A percentile compares a stretch with the other conserved stretches of the same genome.
These are phyloP conservation scores for Alloplasta piceator DNA, from an alignment of 2,888 invertebrate genomes.

Conservation along the genomic window DNA sequence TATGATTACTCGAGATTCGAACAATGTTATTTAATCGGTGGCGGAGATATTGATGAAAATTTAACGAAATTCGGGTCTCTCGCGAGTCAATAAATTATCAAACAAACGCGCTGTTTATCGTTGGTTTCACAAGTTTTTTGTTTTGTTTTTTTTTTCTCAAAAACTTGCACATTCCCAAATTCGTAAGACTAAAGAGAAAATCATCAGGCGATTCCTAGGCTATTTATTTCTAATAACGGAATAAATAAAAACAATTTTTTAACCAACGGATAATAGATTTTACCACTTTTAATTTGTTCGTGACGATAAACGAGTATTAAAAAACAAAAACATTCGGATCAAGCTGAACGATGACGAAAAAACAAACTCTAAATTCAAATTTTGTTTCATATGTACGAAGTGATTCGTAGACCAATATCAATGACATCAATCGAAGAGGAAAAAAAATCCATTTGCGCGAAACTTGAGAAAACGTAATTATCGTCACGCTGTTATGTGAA, in stretches of 20 bases:
- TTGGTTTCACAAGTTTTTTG: constrained; percentile 21
- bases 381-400: constrained; percentile 6
- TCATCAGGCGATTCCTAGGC: constrained; percentile 13
- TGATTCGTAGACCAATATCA: background rate
- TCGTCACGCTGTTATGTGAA: constrained; percentile 32
- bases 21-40: constrained; percentile 39
- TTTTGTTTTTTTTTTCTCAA: constrained; percentile 2
- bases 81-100: constrained; percentile 59
- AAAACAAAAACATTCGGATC: background rate
- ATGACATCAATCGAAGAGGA: constrained; percentile 1
- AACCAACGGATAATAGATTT: constrained; percentile 15
- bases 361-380: constrained; percentile 49
- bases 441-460: constrained; percentile 23
- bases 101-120: constrained; percentile 45
- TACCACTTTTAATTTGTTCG: constrained; percentile 10
- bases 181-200: constrained; percentile 35
- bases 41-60: constrained; percentile 50
- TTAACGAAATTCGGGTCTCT: constrained; percentile 53
- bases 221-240: constrained; percentile 14
- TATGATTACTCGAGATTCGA: constrained; percentile 21
- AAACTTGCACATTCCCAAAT: constrained; percentile 33
- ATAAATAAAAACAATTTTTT: constrained; percentile 2
- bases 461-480: constrained; percentile 27
- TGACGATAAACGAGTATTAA: background rate
- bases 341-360: constrained; percentile 36